These are phyloP conservation scores for Gasterosteus nipponicus DNA, from an alignment of 2,113 vertebrate genomes.

Conservation along the genomic window DNA sequence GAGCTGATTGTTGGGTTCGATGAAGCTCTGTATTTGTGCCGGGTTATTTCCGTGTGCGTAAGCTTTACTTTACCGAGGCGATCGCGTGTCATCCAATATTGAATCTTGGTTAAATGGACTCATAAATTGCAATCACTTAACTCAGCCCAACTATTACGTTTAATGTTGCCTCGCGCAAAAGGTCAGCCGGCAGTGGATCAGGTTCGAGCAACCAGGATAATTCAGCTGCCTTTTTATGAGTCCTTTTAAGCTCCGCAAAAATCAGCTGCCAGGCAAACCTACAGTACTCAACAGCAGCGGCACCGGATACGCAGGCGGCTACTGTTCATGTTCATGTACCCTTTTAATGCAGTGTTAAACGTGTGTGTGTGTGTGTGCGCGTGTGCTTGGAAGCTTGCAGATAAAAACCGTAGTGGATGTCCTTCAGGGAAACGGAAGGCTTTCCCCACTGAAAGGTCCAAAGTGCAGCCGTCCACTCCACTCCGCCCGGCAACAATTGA, in stretches of 20 bases:
- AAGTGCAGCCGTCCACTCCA: constrained; percentile 76
- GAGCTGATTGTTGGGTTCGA: constrained; percentile 69
- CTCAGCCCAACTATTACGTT: constrained; percentile 63
- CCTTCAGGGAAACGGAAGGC: constrained; percentile 71
- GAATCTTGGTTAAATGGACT: constrained; percentile 71
- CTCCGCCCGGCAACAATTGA: constrained; percentile 73
- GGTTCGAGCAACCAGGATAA: constrained; percentile 60
- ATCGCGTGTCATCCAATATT: constrained; percentile 72
- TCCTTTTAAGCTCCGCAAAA: constrained; percentile 58
- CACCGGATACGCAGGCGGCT: constrained; percentile 34
- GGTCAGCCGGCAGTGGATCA: constrained; percentile 65
- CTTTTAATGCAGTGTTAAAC: constrained; percentile 62
- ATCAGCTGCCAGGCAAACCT: constrained; percentile 36
- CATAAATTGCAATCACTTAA: constrained; percentile 77
- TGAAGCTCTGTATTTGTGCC: constrained; percentile 53
- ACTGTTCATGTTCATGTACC: constrained; percentile 64
- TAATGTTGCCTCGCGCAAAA: constrained; percentile 73
- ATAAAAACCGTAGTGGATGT: constrained; percentile 62
- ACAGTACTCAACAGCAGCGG: constrained; percentile 41
- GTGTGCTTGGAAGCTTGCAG: constrained; percentile 59
- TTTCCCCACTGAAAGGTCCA: constrained; percentile 72
- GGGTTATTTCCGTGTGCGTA: constrained; percentile 50
- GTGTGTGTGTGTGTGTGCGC: constrained; percentile 36
- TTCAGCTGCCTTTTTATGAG: constrained; percentile 63
- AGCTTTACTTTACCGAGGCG: constrained; percentile 61